Percentiles rank a stretch among this genome's conserved stretches.
Conservation (phyloP, 1,140 invertebrate species). For the Trichoplusia ni region DNA sequence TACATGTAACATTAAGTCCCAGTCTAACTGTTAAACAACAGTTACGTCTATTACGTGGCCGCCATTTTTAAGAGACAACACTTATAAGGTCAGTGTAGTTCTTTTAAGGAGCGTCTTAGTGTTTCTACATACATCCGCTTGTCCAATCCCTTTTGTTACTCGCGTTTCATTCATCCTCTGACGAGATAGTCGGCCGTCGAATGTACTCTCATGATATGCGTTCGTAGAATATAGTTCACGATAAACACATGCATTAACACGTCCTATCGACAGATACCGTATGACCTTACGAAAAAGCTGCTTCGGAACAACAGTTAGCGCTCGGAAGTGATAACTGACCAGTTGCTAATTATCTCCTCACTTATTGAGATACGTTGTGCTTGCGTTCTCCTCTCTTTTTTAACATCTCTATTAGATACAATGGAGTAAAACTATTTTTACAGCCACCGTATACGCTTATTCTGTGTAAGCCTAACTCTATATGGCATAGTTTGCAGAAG, state of each 20-base stretch:
- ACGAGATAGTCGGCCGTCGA: not conserved
- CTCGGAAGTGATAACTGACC: constrained; percentile 57
- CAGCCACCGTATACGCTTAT: not conserved
- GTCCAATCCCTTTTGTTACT: too few species aligned
- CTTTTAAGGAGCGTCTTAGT: too few species aligned
- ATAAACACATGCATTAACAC: constrained; percentile 22
- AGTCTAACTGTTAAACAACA: not conserved
- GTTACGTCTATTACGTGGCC: too few species aligned
- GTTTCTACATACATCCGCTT: too few species aligned
- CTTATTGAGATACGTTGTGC: constrained; percentile 50
- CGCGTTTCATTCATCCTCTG: too few species aligned
- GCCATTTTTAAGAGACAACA: too few species aligned
- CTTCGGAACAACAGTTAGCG: constrained; percentile 48
- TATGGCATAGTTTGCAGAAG: constrained; percentile 19
- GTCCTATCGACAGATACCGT: constrained; percentile 36
- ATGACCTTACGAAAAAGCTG: constrained; percentile 31
- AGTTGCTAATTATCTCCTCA: constrained; percentile 57
- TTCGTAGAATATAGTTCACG: constrained; percentile 15
- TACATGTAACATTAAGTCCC: too few species aligned
- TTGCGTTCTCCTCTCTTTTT: constrained; percentile 42
- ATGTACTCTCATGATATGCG: constrained; percentile 11
- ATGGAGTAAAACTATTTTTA: constrained; percentile 30
- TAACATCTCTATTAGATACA: constrained; percentile 40
- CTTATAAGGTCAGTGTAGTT: too few species aligned
- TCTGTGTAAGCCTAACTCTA: not conserved